These are phyloP conservation scores for Tadarida brasiliensis DNA, from an alignment of 2,797 vertebrate species.

Conservation along the genomic window DNA sequence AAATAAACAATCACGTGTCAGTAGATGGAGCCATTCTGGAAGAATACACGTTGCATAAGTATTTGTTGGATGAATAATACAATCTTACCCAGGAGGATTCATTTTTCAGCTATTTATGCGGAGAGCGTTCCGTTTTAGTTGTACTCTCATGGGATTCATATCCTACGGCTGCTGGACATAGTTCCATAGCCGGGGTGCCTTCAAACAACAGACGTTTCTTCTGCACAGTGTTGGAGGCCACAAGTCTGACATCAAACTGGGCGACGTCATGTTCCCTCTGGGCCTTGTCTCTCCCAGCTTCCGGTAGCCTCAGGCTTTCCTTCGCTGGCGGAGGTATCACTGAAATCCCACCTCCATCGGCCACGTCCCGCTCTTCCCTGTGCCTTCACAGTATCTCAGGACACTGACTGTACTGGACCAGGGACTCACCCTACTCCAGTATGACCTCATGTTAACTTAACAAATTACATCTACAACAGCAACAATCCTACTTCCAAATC, in stretches of 20 bases:
- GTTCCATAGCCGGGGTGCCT: rapidly evolving
- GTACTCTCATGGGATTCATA: rapidly evolving
- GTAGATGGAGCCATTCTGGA: not conserved
- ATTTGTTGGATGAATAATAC: not conserved
- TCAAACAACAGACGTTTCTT: not conserved
- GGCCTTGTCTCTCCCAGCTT: not conserved
- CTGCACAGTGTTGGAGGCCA: not conserved
- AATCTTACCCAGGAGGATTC: not conserved
- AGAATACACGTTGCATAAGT: not conserved
- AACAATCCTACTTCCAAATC: not conserved
- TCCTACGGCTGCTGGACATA: not conserved
- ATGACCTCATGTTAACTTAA: not conserved
- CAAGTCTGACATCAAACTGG: rapidly evolving
- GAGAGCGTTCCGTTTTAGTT: not conserved
- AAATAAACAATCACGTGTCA: not conserved
- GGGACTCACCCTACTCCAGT: too few relatives aligned
- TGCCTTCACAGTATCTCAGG: too few relatives aligned
- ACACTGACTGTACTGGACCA: not conserved
- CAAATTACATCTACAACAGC: not conserved
- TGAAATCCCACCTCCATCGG: rapidly evolving
- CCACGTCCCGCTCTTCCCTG: rapidly evolving
- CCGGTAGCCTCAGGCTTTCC: not conserved
- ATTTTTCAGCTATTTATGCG: not conserved
- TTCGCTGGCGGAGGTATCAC: rapidly evolving
- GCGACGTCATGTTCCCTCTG: rapidly evolving